Evolutionary conservation across 1,140 invertebrate species (phyloP).

Genomic region (Drosophila lini): DNA sequence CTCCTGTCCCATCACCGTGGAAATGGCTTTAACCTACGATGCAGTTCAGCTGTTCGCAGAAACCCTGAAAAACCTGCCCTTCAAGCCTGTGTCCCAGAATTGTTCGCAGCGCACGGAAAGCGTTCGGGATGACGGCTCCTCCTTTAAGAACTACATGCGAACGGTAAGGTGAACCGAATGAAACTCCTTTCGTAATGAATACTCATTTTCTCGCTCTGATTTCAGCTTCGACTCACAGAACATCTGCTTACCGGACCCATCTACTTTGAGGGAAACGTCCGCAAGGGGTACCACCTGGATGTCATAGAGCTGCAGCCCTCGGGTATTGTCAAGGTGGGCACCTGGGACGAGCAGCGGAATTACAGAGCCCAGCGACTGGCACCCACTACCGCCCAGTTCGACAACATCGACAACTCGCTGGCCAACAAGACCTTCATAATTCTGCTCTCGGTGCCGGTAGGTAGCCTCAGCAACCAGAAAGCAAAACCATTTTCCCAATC

Average conservation of each 20-base stretch:
- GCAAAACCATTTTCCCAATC: neutral
- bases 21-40: constrained; percentile 92
- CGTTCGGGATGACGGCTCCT: constrained; percentile 87
- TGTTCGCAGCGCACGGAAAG: constrained; percentile 87
- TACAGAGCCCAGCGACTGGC: constrained; percentile 61
- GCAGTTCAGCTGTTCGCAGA: constrained; percentile 90
- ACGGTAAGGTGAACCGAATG: constrained; percentile 74
- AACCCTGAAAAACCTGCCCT: constrained; percentile 65
- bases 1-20: constrained; percentile 86
- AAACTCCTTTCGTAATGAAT: no score
- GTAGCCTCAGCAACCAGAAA: constrained; percentile 4
- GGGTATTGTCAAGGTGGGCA: constrained; percentile 89
- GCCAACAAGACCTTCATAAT: constrained; percentile 93
- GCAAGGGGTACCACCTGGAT: constrained; percentile 92
- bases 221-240: constrained; percentile 62
- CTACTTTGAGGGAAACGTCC: constrained; percentile 93
- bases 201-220: neutral
- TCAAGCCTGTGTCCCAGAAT: constrained; percentile 74
- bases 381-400: constrained; percentile 55
- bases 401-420: constrained; percentile 86
- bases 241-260: constrained; percentile 91
- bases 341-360: constrained; percentile 87
- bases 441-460: constrained; percentile 86
- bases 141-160: constrained; percentile 92
- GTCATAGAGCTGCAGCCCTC: constrained; percentile 90